Evolutionary conservation across 2,888 invertebrate species (phyloP).

Genomic region (Eristalinus sepulchralis): DNA sequence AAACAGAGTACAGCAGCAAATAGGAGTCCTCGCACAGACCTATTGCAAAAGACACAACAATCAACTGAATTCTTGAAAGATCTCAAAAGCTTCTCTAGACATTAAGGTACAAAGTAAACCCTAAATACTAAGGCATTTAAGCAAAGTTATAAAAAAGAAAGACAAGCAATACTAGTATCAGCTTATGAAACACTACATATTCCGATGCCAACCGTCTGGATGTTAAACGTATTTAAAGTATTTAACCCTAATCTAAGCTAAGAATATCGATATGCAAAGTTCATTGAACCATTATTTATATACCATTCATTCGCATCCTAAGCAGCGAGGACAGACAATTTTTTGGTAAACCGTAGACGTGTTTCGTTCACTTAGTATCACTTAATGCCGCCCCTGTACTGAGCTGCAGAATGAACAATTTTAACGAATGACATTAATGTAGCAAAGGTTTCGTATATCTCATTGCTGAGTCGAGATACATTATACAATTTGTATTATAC

Average conservation of each 20-base stretch:
- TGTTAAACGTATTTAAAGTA: neutral
- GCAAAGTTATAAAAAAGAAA: neutral
- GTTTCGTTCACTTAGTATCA: neutral
- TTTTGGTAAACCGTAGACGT: slow-evolving; percentile 14
- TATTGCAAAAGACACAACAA: too few species aligned
- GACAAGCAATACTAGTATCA: slow-evolving; percentile 49
- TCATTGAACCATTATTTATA: slow-evolving; percentile 16
- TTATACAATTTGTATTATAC: slow-evolving; percentile 29
- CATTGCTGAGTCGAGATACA: slow-evolving; percentile 10
- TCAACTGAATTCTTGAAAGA: slow-evolving; percentile 33
- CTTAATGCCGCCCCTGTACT: slow-evolving; percentile 16
- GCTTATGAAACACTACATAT: slow-evolving; percentile 55
- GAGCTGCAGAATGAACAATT: neutral
- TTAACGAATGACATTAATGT: slow-evolving; percentile 7
- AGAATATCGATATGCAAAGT: slow-evolving; percentile 22
- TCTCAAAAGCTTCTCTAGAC: slow-evolving; percentile 26
- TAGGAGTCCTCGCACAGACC: too few species aligned
- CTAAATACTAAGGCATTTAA: slow-evolving; percentile 3
- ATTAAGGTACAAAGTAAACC: slow-evolving; percentile 22
- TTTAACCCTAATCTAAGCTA: slow-evolving; percentile 12
- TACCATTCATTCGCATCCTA: neutral
- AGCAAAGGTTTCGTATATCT: slow-evolving; percentile 48
- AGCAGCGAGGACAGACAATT: neutral
- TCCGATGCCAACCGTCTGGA: slow-evolving; percentile 41
- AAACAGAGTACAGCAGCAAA: too few species aligned